Evolutionary conservation across 2,113 vertebrate genomes (phyloP).

Genomic region (Corynorhinus townsendii): DNA sequence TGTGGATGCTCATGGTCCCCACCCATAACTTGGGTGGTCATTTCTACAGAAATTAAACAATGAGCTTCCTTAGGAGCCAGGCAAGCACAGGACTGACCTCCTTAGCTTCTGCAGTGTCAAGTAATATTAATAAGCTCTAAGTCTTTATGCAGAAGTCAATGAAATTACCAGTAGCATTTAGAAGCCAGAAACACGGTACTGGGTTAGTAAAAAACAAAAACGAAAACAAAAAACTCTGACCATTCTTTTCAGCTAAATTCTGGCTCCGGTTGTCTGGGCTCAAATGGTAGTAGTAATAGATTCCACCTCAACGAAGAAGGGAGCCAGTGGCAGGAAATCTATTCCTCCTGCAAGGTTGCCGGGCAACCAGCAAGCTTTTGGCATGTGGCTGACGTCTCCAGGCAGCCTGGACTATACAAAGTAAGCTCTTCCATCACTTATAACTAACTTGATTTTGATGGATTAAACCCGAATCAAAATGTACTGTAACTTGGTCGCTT

Average conservation of each 20-base stretch:
- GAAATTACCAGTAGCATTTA: conserved; percentile 55
- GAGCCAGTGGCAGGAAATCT: conserved; percentile 82
- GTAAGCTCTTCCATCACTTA: conserved; percentile 79
- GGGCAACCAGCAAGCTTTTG: conserved; percentile 86
- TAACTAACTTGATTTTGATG: conserved; percentile 88
- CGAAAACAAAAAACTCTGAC: not conserved
- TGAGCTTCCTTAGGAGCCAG: not conserved
- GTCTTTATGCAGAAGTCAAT: conserved; percentile 63
- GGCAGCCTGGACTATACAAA: conserved; percentile 67
- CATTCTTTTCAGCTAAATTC: conserved; percentile 40
- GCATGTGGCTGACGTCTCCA: conserved; percentile 80
- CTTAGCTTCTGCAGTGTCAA: not conserved
- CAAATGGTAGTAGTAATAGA: conserved; percentile 67
- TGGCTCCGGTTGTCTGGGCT: not conserved
- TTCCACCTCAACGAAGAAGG: conserved; percentile 73
- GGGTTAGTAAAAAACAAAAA: conserved; percentile 25
- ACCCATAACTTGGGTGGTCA: not conserved
- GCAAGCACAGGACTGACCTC: not conserved
- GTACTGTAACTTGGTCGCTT: conserved; percentile 63
- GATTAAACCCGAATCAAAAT: conserved; percentile 84
- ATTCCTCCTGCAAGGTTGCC: conserved; percentile 85
- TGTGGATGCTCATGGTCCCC: accelerated
- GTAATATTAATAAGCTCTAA: conserved; percentile 1
- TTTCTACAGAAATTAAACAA: not conserved
- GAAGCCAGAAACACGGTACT: conserved; percentile 36